A percentile compares a stretch with the other conserved stretches of the same genome.
These are phyloP conservation scores for Capitulum mitella DNA, from an alignment of 2,888 invertebrate genomes.

Conservation along the genomic window DNA sequence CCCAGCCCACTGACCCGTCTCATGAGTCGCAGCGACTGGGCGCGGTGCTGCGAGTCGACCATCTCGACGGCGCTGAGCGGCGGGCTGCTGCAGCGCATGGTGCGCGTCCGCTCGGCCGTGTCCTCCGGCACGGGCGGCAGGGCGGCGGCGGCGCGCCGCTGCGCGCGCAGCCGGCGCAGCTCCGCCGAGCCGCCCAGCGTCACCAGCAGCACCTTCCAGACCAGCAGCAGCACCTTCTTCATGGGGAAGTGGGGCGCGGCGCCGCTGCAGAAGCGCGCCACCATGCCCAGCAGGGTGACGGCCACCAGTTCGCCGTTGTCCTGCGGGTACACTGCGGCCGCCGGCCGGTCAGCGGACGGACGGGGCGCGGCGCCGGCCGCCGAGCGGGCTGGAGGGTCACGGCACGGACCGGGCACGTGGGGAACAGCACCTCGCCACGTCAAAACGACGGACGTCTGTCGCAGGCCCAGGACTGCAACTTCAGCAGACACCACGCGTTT, in stretches of 20 bases:
- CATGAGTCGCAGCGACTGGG: conserved; percentile 32
- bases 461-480: too few species aligned
- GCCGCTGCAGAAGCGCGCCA: conserved; percentile 91
- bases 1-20: conserved; percentile 29
- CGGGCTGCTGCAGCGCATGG: conserved; percentile 91
- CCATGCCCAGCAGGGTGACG: conserved; percentile 88
- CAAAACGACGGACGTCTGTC: too few species aligned
- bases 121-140: conserved; percentile 79
- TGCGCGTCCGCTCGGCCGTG: conserved; percentile 84
- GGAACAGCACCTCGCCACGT: too few species aligned
- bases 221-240: conserved; percentile 87
- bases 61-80: conserved; percentile 87
- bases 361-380: neutral
- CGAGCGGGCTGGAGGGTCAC: too few species aligned
- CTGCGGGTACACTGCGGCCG: conserved; percentile 48
- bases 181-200: conserved; percentile 85
- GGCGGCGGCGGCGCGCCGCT: conserved; percentile 24
- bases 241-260: conserved; percentile 95
- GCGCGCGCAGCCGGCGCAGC: conserved; percentile 46
- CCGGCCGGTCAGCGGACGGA: too few species aligned
- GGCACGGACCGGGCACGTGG: too few species aligned
- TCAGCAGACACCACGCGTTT: too few species aligned
- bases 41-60: conserved; percentile 51
- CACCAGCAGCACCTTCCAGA: conserved; percentile 92
- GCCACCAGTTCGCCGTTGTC: conserved; percentile 67